Evolutionary conservation across 2,113 vertebrate genomes (phyloP).

Genomic region (Sander vitreus): DNA sequence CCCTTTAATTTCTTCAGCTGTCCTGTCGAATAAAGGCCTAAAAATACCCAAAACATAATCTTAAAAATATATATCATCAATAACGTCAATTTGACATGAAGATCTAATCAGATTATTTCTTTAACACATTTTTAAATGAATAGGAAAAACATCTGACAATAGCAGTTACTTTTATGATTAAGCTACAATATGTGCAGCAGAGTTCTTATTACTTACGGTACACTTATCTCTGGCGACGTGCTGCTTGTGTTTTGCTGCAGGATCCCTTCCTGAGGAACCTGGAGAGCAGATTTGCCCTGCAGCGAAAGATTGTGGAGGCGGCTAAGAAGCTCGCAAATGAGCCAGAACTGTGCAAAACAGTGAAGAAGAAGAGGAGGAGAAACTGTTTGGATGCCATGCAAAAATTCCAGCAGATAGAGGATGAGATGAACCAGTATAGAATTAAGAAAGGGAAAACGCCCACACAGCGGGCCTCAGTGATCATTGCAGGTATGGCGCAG

Average conservation of each 20-base stretch:
- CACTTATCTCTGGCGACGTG: background rate
- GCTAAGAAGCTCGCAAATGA: slow-evolving; percentile 94
- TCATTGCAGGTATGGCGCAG: slow-evolving; percentile 85
- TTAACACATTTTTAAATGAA: no score
- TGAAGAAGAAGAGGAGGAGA: slow-evolving; percentile 95
- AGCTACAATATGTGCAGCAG: background rate
- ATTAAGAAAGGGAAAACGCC: slow-evolving; percentile 94
- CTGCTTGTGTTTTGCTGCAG: slow-evolving; percentile 72
- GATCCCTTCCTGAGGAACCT: slow-evolving; percentile 93
- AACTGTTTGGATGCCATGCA: slow-evolving; percentile 93
- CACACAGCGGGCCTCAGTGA: slow-evolving; percentile 89
- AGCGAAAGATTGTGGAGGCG: slow-evolving; percentile 96
- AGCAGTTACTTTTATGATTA: background rate
- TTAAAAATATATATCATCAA: no score
- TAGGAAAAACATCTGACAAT: background rate
- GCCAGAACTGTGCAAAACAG: slow-evolving; percentile 91
- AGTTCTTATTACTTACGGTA: background rate
- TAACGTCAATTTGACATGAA: no score
- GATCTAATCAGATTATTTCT: no score
- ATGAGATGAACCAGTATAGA: slow-evolving; percentile 94
- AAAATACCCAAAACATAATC: no score
- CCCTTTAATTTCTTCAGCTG: no score
- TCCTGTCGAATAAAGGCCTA: no score
- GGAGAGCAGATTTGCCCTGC: slow-evolving; percentile 95
- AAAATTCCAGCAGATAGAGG: slow-evolving; percentile 94